These are phyloP conservation scores for Tachina fera DNA, from an alignment of 2,888 invertebrate species.

Conservation along the genomic window DNA sequence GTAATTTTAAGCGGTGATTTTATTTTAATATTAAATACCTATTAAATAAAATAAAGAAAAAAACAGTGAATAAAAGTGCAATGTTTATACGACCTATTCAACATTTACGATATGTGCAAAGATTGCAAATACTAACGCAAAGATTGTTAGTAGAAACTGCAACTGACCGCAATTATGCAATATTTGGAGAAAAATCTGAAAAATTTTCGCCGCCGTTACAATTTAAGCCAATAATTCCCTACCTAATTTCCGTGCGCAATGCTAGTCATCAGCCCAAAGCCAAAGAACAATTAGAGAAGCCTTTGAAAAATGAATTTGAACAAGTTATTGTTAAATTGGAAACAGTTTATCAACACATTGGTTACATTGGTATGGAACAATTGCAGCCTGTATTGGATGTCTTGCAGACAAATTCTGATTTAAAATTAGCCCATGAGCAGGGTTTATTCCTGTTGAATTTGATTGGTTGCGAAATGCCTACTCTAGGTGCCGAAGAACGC, in stretches of 20 bases:
- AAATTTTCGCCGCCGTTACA: background rate
- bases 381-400: constrained; percentile 75
- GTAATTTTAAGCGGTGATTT: background rate
- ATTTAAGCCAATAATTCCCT: background rate
- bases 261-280: constrained; percentile 18
- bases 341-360: constrained; percentile 73
- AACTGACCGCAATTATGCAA: constrained; percentile 53
- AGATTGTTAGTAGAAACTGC: background rate
- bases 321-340: constrained; percentile 74
- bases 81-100: constrained; percentile 56
- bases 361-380: constrained; percentile 74
- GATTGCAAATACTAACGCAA: constrained; percentile 20
- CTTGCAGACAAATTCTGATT: constrained; percentile 67
- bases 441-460: constrained; percentile 84
- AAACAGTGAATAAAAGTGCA: background rate
- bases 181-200: background rate
- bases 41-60: constrained; percentile 7
- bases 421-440: constrained; percentile 72
- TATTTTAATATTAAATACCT: constrained; percentile 4
- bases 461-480: constrained; percentile 83
- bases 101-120: constrained; percentile 34
- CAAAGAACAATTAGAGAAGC: constrained; percentile 18
- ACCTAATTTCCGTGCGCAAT: background rate
- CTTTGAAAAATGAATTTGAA: constrained; percentile 61
- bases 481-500: constrained; percentile 83